Evolutionary conservation across 2,797 vertebrate species (phyloP).

Genomic region (Austrolebias charrua): DNA sequence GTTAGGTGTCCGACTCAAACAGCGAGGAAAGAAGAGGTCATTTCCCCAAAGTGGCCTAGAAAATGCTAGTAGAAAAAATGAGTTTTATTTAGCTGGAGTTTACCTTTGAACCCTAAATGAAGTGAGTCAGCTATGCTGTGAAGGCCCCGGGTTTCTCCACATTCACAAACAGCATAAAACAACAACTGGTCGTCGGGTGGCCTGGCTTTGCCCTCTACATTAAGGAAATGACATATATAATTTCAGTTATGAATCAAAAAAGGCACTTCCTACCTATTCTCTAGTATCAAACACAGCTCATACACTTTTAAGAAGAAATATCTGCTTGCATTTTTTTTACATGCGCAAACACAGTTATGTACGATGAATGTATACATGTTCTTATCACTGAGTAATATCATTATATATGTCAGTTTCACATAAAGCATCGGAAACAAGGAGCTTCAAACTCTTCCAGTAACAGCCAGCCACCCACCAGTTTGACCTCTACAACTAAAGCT

Average conservation of each 20-base stretch:
- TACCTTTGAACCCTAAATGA: constrained; percentile 49
- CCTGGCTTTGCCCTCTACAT: constrained; percentile 73
- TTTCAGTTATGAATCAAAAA: constrained; percentile 71
- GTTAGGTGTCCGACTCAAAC: constrained; percentile 22
- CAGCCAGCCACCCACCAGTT: constrained; percentile 79
- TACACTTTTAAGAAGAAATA: constrained; percentile 74
- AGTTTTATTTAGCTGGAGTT: constrained; percentile 41
- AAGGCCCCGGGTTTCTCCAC: constrained; percentile 79
- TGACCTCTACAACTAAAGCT: constrained; percentile 72
- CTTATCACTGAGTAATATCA: constrained; percentile 65
- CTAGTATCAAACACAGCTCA: constrained; percentile 78
- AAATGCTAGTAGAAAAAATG: constrained; percentile 10
- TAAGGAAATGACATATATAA: constrained; percentile 83
- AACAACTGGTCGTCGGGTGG: constrained; percentile 68
- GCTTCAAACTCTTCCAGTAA: constrained; percentile 78
- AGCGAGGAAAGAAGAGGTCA: constrained; percentile 50
- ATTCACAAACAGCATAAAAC: constrained; percentile 62
- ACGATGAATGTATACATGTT: constrained; percentile 65
- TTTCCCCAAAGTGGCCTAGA: constrained; percentile 2
- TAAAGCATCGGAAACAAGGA: constrained; percentile 72
- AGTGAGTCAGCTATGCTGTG: constrained; percentile 55
- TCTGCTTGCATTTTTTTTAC: constrained; percentile 62
- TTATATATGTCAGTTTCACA: constrained; percentile 83
- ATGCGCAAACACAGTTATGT: constrained; percentile 68
- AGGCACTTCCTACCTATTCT: constrained; percentile 82